Evolutionary conservation across 2,888 invertebrate species (phyloP).

Genomic region (Galeopsomyia nigrocyanea): DNA sequence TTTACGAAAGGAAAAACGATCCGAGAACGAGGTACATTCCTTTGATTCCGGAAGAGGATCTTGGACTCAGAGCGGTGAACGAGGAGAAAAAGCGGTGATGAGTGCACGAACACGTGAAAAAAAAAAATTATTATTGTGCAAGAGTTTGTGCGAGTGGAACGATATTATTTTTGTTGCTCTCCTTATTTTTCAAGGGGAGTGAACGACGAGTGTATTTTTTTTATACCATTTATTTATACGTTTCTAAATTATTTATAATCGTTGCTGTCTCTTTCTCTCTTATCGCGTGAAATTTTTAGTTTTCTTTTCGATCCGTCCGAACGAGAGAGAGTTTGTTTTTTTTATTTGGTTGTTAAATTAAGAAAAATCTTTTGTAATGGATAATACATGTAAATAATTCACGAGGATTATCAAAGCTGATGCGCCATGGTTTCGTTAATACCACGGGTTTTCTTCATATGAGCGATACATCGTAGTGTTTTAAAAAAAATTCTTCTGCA

Average conservation of each 20-base stretch:
- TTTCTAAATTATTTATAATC: constrained; percentile 24
- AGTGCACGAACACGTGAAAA: neutral
- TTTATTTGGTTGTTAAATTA: neutral
- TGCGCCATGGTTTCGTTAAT: constrained; percentile 10
- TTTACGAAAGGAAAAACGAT: constrained; percentile 64
- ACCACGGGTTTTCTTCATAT: constrained; percentile 30
- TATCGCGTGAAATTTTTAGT: neutral
- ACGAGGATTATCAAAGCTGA: constrained; percentile 21
- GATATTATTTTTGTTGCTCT: neutral
- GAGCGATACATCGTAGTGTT: neutral
- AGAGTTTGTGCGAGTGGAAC: neutral
- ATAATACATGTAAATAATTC: constrained; percentile 39
- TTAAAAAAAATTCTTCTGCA: constrained; percentile 24
- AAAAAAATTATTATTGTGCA: too few species aligned
- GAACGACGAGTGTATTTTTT: constrained; percentile 1
- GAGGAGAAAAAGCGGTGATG: constrained; percentile 57
- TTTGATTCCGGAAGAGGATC: constrained; percentile 62
- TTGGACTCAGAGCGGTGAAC: constrained; percentile 52
- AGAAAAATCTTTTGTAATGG: constrained; percentile 10
- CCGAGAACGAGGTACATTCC: constrained; percentile 66
- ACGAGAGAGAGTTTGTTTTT: too few species aligned
- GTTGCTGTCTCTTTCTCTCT: neutral
- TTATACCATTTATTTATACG: neutral
- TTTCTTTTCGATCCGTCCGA: neutral
- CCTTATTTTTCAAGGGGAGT: constrained; percentile 14